These are phyloP conservation scores for Empis stercorea DNA, from an alignment of 2,888 invertebrate species.

Conservation along the genomic window DNA sequence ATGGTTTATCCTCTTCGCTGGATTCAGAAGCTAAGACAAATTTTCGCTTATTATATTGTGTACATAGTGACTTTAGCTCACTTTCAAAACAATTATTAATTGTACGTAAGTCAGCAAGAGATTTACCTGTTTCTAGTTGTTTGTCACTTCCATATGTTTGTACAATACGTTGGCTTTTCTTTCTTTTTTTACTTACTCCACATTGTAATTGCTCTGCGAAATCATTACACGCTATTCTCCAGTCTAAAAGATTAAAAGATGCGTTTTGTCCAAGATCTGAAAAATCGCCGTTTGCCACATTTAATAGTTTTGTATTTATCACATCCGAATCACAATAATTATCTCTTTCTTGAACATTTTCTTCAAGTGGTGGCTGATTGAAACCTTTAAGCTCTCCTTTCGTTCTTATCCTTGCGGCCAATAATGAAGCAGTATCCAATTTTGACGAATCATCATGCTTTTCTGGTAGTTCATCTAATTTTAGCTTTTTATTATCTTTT, in stretches of 20 bases:
- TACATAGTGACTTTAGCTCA: not conserved
- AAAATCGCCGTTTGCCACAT: constrained; percentile 14
- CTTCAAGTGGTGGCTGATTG: not conserved
- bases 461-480: not conserved
- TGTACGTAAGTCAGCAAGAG: constrained; percentile 2
- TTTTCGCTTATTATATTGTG: not conserved
- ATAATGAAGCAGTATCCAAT: constrained; percentile 44
- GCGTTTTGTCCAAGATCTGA: constrained; percentile 11
- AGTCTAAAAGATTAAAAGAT: constrained; percentile 27
- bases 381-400: constrained; percentile 70
- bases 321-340: too few species aligned
- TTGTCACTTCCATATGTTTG: constrained; percentile 13
- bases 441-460: not conserved
- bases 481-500: too few species aligned
- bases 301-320: too few species aligned
- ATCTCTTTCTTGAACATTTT: too few species aligned
- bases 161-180: constrained; percentile 20
- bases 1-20: constrained; percentile 25
- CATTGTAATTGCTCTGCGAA: constrained; percentile 62
- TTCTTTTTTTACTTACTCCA: constrained; percentile 38
- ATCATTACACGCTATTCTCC: constrained; percentile 62
- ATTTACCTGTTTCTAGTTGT: constrained; percentile 11
- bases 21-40: constrained; percentile 6
- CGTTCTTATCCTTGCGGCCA: constrained; percentile 64
- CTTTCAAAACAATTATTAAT: constrained; percentile 6